Base-by-base conservation (phyloP, 2,113 vertebrate species). In the Alces alces region DNA sequence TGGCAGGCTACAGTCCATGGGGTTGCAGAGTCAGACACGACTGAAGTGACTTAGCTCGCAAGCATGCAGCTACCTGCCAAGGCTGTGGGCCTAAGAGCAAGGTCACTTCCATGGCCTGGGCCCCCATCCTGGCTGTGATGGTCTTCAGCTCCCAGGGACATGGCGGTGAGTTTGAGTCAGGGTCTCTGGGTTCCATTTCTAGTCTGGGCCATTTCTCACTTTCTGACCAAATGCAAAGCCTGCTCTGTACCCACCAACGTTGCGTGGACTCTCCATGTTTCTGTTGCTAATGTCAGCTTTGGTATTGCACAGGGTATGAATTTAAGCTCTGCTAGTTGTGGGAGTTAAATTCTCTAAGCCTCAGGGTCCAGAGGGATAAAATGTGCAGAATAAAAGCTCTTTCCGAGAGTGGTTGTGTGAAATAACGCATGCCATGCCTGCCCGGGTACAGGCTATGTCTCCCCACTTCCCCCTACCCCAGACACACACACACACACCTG, bases 251-350 rank as follows among this genome's bases (percentile, higher is more conserved):
- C 0, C 1, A 3, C 30, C 45, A 8, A 0, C 2, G 5, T 66
- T 19, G 3, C 1, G 0, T 45, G n/a, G 54, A 6, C 10, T 19
- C 2, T 17, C 16, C 6, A 0, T 66, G 12, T 3, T 1, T 1
- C 33, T 73, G 4, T 64, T 5, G 1, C 25, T 45, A 43, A 7
- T 2, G 1, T 14, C 3, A 3, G 1, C n/a, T 43, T 11, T n/a
- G 27, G 58, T 39, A 36, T 45, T 28, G 10, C 27, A 76, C 30
- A 45, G 25, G 27, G 27, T 57, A 30, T 19, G 23, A 83, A 52
- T 55, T 45, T 60, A 16, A 19, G 57, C 36, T 55, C 33, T 95
- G 43, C 70, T 50, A 0, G 4, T 14, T 50, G 39, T 28, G 25
- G 82, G n/a, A 15, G 15, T 54, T 47, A 36, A 82, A n/a, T 79